Percentiles rank a stretch among this genome's conserved stretches.
These are phyloP conservation scores for Oreochromis grahami DNA, from an alignment of 2,797 vertebrate species.

Conservation along the genomic window DNA sequence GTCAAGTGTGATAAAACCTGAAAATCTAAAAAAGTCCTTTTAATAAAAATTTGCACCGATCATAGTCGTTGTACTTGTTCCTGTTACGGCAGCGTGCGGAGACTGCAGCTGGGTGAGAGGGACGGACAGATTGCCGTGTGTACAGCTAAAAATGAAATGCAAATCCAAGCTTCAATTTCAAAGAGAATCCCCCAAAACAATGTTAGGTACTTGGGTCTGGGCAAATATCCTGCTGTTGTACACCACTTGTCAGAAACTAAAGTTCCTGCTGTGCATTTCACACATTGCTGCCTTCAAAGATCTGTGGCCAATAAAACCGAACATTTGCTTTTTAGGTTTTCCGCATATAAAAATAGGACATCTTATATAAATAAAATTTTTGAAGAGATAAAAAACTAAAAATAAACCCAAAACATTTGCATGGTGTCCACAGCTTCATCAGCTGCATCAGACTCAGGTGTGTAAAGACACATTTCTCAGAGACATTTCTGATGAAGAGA, in stretches of 20 bases:
- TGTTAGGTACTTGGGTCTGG: neutral
- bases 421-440: neutral
- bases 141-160: neutral
- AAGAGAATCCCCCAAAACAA: neutral
- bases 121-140: accelerated
- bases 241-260: neutral
- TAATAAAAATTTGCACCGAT: slow-evolving; percentile 15
- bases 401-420: neutral
- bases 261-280: neutral
- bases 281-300: neutral
- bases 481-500: neutral
- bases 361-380: neutral
- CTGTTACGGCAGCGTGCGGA: neutral
- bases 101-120: neutral
- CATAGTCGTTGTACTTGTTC: neutral
- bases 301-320: neutral
- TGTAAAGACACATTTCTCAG: neutral
- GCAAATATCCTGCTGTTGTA: neutral
- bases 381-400: neutral
- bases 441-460: neutral
- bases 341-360: neutral
- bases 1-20: slow-evolving; percentile 32
- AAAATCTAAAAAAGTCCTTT: slow-evolving; percentile 20
- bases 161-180: neutral
- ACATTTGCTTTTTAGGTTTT: neutral